phyloP scores from a whole-genome alignment of 2,888 invertebrate genomes.

The Leuctra nigra region DNA sequence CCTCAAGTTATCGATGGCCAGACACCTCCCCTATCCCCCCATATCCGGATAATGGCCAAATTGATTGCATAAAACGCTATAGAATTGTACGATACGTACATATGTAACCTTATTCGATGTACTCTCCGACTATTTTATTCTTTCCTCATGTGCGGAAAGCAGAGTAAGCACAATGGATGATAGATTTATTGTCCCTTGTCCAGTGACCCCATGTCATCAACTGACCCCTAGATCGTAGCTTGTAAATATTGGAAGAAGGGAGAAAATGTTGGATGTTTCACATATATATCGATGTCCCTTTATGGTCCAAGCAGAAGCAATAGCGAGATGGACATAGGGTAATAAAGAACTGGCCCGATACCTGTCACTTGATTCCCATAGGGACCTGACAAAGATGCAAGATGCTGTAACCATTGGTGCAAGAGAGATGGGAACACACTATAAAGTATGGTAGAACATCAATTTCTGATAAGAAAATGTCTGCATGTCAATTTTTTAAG shows the following conservation, averaged over 20 bases:
- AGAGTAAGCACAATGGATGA: constrained; percentile 19
- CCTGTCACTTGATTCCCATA: constrained; percentile 12
- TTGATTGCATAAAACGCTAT: constrained; percentile 29
- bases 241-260: constrained; percentile 21
- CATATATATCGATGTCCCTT: constrained; percentile 20
- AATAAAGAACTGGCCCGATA: constrained; percentile 12
- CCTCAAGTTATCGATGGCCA: neutral
- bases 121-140: constrained; percentile 13
- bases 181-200: constrained; percentile 21
- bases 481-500: constrained; percentile 18
- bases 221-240: constrained; percentile 17
- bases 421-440: neutral
- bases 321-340: constrained; percentile 13
- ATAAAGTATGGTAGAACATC: constrained; percentile 11
- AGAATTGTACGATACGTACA: constrained; percentile 18
- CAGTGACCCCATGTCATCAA: constrained; percentile 22
- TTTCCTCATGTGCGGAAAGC: constrained; percentile 2
- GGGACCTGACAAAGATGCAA: constrained; percentile 4
- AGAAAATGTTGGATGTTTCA: constrained; percentile 17
- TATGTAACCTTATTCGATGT: constrained; percentile 13
- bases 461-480: constrained; percentile 18
- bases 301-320: constrained; percentile 18
- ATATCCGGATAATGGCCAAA: constrained; percentile 23
- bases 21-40: constrained; percentile 8
- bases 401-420: neutral